Evolutionary conservation across 2,888 invertebrate genomes (phyloP), one percentile per base, ranked within the genome.

Genomic region (Xestia xanthographa): DNA sequence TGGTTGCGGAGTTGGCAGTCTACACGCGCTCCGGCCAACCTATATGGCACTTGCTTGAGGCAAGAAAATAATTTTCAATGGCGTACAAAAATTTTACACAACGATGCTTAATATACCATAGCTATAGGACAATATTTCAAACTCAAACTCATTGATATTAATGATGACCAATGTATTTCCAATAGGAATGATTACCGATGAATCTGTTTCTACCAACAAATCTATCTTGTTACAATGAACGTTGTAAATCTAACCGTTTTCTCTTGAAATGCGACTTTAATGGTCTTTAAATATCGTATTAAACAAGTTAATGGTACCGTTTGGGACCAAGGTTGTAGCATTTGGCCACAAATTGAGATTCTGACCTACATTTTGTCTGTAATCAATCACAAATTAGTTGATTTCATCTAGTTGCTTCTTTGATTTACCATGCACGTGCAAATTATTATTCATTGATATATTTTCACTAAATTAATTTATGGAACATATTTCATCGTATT

Each of bases 211-310:
- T 75, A 53, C 63, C 4, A 77, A 86, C 78, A 72, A 53, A 79
- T 85, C 75, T 76, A 86, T 84, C 79, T 81, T 77, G 75, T 77
- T 83, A 76, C 80, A 80, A 82, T 78, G 29, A 60, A 50, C 38
- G 76, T 71, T 75, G 75, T 83, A 81, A 81, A 81, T 69, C 53
- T 79, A 66, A 80, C 77, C 74, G 77, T 76, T 80, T 85, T 83
- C 79, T 82, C 87, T 80, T 66, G 72, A 86, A 81, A 84, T 77
- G 75, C n/a, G 65, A 70, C 50, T 87, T 86, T 87, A 86, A 81
- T 86, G 88, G 75, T 65, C 72, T 79, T 75, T 78, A 85, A 83
- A 87, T 72, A 82, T 87, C 75, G 62, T 68, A 85, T 85, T 79
- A 81, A 80, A 86, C 73, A 69, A 66, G 73, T 86, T 84, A 82